Conservation (phyloP, 2,113 vertebrate species). For the Rhineura floridana region DNA sequence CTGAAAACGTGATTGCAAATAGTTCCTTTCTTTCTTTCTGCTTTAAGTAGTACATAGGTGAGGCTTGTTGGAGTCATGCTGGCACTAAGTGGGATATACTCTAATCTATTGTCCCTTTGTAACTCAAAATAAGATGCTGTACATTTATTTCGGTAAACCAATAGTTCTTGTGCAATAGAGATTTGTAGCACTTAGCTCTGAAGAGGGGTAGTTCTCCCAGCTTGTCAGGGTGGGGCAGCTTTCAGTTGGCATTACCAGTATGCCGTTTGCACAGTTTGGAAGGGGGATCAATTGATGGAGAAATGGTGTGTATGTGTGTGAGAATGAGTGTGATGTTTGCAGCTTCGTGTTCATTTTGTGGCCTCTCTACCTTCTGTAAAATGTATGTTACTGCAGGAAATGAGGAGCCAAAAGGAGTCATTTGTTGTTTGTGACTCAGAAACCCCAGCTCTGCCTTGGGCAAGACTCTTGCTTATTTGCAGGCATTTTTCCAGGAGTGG, state of each 20-base stretch:
- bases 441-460: not conserved
- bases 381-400: not conserved
- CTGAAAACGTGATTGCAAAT: not conserved
- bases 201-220: not conserved
- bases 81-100: slow-evolving; percentile 35
- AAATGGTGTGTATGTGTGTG: not conserved
- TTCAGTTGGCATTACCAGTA: not conserved
- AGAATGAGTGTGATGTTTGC: not conserved
- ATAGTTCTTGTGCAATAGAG: slow-evolving; percentile 24
- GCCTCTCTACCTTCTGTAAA: not conserved
- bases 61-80: slow-evolving; percentile 11
- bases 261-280: not conserved
- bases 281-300: too few species aligned
- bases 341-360: not conserved
- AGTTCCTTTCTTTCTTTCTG: not conserved
- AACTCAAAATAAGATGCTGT: slow-evolving; percentile 44
- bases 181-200: slow-evolving; percentile 50
- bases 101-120: not conserved
- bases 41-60: not conserved
- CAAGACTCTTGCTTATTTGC: too few species aligned
- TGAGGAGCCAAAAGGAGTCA: too few species aligned
- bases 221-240: not conserved
- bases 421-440: not conserved
- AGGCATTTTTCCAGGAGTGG: too few species aligned
- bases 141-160: slow-evolving; percentile 35